These are phyloP conservation scores for Strigops habroptila DNA, from an alignment of 2,113 vertebrate species.

Conservation along the genomic window DNA sequence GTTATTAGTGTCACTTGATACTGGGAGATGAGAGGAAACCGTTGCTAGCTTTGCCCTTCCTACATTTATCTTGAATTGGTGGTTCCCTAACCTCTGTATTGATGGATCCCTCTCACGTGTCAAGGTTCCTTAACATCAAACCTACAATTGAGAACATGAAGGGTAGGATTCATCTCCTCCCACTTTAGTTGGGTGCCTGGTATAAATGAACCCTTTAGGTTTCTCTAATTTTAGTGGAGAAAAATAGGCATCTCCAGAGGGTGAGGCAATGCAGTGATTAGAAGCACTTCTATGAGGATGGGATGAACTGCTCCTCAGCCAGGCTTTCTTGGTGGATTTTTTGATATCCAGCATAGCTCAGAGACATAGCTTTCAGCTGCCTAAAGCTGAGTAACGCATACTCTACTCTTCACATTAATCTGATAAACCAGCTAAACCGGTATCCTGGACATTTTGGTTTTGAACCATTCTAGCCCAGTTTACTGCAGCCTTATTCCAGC, in stretches of 20 bases:
- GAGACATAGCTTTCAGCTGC: not conserved
- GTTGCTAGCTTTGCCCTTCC: not conserved
- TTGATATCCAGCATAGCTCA: not conserved
- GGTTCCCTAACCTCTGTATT: not conserved
- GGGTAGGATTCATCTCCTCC: not conserved
- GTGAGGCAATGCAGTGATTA: not conserved
- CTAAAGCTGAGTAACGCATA: not conserved
- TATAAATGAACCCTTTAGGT: not conserved
- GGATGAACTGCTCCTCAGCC: not conserved
- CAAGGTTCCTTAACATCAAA: not conserved
- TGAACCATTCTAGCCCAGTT: not conserved
- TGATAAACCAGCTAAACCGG: not conserved
- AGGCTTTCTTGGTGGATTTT: not conserved
- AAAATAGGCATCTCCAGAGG: not conserved
- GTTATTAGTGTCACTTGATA: slow-evolving; percentile 32
- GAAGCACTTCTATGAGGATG: fast-evolving
- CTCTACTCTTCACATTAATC: not conserved
- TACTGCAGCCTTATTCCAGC: not conserved
- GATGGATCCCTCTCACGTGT: not conserved
- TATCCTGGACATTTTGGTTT: not conserved
- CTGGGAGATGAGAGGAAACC: not conserved
- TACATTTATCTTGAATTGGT: not conserved
- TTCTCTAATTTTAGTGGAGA: not conserved
- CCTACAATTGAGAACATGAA: not conserved
- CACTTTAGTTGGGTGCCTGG: not conserved